Base-by-base conservation (phyloP, 2,797 vertebrate species). In the Crocidura indochinensis region DNA sequence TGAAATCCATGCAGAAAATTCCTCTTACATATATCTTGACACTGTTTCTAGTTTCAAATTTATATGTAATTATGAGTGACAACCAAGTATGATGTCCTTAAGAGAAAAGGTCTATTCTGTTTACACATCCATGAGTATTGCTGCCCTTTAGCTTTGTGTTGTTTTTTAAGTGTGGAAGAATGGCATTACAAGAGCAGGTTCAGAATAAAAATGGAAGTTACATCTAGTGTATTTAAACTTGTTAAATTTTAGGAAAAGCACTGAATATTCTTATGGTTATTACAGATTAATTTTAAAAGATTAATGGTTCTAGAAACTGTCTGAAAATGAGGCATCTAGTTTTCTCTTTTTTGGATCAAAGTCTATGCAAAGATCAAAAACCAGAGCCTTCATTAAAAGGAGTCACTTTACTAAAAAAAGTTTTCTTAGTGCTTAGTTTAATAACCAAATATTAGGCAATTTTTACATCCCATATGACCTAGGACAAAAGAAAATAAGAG, bases 291-390 rank as follows among this genome's bases (percentile, higher is more conserved):
- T 68, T 83, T 80, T 80, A 78, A 7, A 8, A 11, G 51, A 46
- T 5, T 49, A 10, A 8, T 68, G 22, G 74, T 88, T 82, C 26
- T 64, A 64, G 24, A 65, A 10, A 26, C 26, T 6, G 10, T 27
- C 27, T 65, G 24, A 26, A 22, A 22, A 27, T 10, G 5, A 65
- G 5, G 10, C 3, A 65, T 9, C 60, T 20, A 60, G 26, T 65
- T 26, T 88, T 82, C 44, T 93, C 51, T 60, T 80, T 88, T 56
- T n/a, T 85, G 17, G 10, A 73, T 72, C 46, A 94, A 65, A 22
- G 9, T 4, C 14, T 64, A 22, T 51, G 24, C 3, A 14, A 53
- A 83, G 6, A 87, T 81, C 29, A 67, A 47, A 67, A 90, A 68
- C 14, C 1, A 29, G 38, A 22, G 12, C 26, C 78, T 2, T 17